Conservation (phyloP, 1,140 invertebrate species). For the Hestina assimilis region DNA sequence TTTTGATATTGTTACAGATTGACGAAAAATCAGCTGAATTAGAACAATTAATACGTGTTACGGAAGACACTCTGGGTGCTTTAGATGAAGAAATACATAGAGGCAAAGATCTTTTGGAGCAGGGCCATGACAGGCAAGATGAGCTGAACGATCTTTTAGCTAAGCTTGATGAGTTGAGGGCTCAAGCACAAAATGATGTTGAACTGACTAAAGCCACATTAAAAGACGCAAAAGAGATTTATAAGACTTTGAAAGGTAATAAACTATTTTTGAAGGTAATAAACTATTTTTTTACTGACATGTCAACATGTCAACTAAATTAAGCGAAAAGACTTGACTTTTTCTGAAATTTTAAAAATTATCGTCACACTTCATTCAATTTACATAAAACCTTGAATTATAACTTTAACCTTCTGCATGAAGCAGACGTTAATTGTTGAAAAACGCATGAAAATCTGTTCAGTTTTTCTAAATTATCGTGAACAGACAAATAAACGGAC, state of each 20-base stretch:
- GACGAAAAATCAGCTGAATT: slow-evolving; percentile 62
- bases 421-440: too few relatives aligned
- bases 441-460: too few relatives aligned
- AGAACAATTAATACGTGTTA: slow-evolving; percentile 63
- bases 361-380: too few relatives aligned
- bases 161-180: slow-evolving; percentile 84
- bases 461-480: too few relatives aligned
- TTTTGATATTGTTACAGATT: slow-evolving; percentile 48
- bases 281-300: not conserved
- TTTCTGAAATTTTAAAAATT: too few relatives aligned
- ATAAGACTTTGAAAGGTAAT: slow-evolving; percentile 89
- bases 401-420: too few relatives aligned
- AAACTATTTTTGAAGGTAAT: not conserved
- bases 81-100: slow-evolving; percentile 46
- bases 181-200: slow-evolving; percentile 89
- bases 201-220: slow-evolving; percentile 90
- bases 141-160: slow-evolving; percentile 80
- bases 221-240: slow-evolving; percentile 91
- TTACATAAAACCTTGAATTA: not conserved
- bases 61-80: slow-evolving; percentile 52
- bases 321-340: too few relatives aligned
- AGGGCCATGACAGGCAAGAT: slow-evolving; percentile 82
- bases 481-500: too few relatives aligned
- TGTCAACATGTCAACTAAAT: too few relatives aligned
- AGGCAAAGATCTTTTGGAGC: slow-evolving; percentile 80